Base-by-base conservation (phyloP, 2,797 vertebrate genomes). In the Sorex maritimensis region DNA sequence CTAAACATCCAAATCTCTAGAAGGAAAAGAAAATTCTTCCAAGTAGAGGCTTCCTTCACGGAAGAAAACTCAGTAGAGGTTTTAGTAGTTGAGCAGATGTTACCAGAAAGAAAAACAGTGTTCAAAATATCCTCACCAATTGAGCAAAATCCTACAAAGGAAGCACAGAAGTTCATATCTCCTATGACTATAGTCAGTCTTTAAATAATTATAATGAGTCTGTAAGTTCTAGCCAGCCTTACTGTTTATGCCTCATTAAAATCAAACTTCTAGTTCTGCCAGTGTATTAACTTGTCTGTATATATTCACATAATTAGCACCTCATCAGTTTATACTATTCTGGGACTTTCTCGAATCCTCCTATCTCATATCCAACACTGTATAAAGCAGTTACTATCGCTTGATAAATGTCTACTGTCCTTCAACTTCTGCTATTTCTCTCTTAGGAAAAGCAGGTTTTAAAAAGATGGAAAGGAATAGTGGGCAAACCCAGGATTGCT, bases 11-110 rank as follows among this genome's bases (percentile, higher is more conserved):
- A 41, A 79, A 9, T 88, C 84, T 88, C 61, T 71, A 87, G 41
- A 19, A 61, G n/a, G n/a, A 87, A 61, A 61, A 61, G 9, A 91
- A 90, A 92, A 30, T 69, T 90, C 84, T 94, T 74, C 73, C 52
- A 30, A 65, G 84, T 93, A 75, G 21, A 81, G 63, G n/a, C 55
- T 91, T 95, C 77, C 81, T 87, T 90, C 26, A 61, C 15, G 26
- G 44, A 84, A 23, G n/a, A 88, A 94, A 94, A 90, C 38, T 89
- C 84, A 30, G 69, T 34, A 23, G 72, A 91, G 81, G 38, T 94
- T 92, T 67, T 81, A 81, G 55, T 82, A 82, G 88, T 34, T 78
- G 63, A 94, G 81, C 95, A 96, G 93, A 90, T 95, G 80, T 93
- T 91, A 63, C 79, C 30, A 86, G 82, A 93, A 96, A 74, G 13